Base-by-base conservation (phyloP, 2,113 vertebrate genomes). In the Nettapus auritus region DNA sequence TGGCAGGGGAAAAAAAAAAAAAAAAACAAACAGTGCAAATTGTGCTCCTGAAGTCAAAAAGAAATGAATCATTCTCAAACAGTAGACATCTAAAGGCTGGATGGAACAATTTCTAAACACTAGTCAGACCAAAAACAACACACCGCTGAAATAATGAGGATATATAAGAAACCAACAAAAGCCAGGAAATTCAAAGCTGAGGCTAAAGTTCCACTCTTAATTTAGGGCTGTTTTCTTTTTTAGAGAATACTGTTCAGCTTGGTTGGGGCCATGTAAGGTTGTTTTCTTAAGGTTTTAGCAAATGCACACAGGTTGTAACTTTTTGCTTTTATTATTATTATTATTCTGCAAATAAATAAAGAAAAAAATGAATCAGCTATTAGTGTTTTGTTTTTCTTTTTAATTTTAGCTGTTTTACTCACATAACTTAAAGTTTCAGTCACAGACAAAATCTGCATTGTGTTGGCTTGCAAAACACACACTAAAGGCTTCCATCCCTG, bases 41-140 rank as follows among this genome's bases (percentile, higher is more conserved):
- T 88, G 26, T 59, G 53, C 26, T 86, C 77, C 7, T n/a, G 28
- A 71, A 93, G 82, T 92, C 28, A 34, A 88, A 93, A 68, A 93
- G 82, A 78, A 96, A 94, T 88, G 92, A 96, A 95, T 93, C 88
- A 90, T 68, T 90, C 59, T 60, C 86, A 36, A 95, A 94, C 92
- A 95, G 95, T 90, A 96, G 95, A 92, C 88, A 93, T 88, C 88
- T 93, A 69, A 95, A 64, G 8, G 66, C 15, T 94, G 96, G 94
- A 90, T 71, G 86, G 93, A 94, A 90, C 69, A 88, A 75, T 84
- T 95, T 94, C 80, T 93, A 96, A 96, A 96, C 88, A 95, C 66
- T 68, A 82, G 60, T 69, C 95, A 44, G 77, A 94, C 94, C 95
- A 96, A 96, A 89, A 97, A 7, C 86, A 97, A 96, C 93, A 96